Base-by-base conservation (phyloP, 2,888 invertebrate genomes). In the Dolichopus griseipennis region DNA sequence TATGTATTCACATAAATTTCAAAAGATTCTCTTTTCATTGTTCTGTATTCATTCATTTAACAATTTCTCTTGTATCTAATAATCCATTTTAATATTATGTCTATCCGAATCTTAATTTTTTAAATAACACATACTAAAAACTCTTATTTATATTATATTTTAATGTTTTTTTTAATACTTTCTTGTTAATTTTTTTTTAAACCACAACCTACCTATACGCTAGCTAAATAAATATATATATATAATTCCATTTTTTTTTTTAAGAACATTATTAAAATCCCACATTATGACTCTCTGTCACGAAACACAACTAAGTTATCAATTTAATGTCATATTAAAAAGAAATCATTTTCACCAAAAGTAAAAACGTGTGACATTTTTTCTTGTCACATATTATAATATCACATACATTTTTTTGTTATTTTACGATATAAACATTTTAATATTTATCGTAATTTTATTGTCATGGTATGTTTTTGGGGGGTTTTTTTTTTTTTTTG, bases 261-360 rank as follows among this genome's bases (percentile, higher is more conserved):
- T 18, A 52, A 52, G 15, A 52, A 52, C 52, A 52, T 52, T 52
- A 52, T 52, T 52, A 52, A 52, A 52, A 52, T 52, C 52, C 52
- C 52, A 52, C 52, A 52, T 52, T 52, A 52, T 52, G n/a, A n/a
- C 52, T 52, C 15, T 52, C 8, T 52, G 52, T 52, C 52, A 52
- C 52, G 52, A 52, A 52, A 52, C 52, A 52, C 52, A 52, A 52
- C 52, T 52, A 52, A 52, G 52, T 18, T 52, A 52, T 52, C 52
- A 52, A 52, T 52, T 52, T 52, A 18, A 18, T 52, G 52, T 52
- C 52, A 52, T 52, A 52, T 52, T 52, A 52, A 52, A 52, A 52
- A 18, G 52, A 52, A 52, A 52, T 52, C 52, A 52, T 52, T 52
- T 52, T 52, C 15, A 52, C 15, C 9, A 52, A 6, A 52, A 52